Base-by-base conservation (phyloP, 2,888 invertebrate genomes). In the Leptinotarsa haldemani region DNA sequence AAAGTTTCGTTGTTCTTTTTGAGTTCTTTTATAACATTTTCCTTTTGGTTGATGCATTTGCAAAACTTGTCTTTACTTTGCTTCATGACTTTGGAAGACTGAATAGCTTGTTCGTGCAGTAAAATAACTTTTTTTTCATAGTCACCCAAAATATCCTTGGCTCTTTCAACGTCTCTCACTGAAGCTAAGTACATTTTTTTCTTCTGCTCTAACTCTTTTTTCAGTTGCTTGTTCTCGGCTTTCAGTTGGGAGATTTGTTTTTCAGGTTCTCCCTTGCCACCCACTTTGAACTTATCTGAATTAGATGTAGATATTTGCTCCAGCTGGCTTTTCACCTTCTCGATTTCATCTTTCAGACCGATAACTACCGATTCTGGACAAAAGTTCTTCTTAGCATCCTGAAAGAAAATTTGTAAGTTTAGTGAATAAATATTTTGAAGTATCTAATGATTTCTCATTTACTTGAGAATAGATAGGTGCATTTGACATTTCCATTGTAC, bases 51-150 rank as follows among this genome's bases (percentile, higher is more conserved):
- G 13, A 83, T 58, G 50, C 80, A 81, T 20, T 71, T 76, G 64
- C 79, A 80, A 58, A 82, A 82, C 65, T 79, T 80, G 13, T 82
- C 82, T 69, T 82, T 83, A 56, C 80, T 82, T 47, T 78, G 70
- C 25, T 79, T 81, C 78, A 83, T 80, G 18, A 81, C 50, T 73
- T 80, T 80, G 2, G 82, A 80, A 1, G 82, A 82, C 73, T 79
- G 81, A 15, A 81, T 18, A 9, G 82, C 80, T 77, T 83, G 82
- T 9, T 77, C 71, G 40, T 82, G 82, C 18, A 83, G 73, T 4
- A 80, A 53, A 2, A 64, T 63, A 5, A 83, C 80, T 72, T 81
- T 82, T 70, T 77, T 76, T 61, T 83, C 82, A 70, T 82, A 82
- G 46, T 79, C 80, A 47, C 50, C 65, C 30, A 83, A 69, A 50